These are phyloP conservation scores for Agelaius phoeniceus DNA, from an alignment of 2,113 vertebrate species.

Conservation along the genomic window DNA sequence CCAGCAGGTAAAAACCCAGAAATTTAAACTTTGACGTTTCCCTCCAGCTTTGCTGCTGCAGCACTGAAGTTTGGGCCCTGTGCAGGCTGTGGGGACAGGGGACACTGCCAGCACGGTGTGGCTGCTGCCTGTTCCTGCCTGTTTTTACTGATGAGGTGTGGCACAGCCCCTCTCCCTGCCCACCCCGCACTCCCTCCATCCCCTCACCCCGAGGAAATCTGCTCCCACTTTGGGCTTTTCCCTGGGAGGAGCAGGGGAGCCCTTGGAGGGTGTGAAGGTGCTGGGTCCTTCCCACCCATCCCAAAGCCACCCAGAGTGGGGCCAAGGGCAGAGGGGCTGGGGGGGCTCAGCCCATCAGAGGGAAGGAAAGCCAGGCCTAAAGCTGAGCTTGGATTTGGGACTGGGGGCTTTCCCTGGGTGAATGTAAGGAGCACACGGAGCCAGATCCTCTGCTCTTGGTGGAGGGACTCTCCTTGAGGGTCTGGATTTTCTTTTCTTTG, in stretches of 20 bases:
- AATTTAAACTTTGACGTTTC: background rate
- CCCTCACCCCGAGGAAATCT: background rate
- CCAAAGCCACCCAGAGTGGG: background rate
- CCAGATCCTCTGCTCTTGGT: background rate
- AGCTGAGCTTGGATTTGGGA: background rate
- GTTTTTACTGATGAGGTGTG: fast-evolving
- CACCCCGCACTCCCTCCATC: background rate
- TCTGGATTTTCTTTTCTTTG: constrained; percentile 8
- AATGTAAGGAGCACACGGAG: background rate
- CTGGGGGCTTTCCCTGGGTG: background rate
- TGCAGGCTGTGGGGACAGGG: background rate
- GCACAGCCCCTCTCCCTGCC: background rate
- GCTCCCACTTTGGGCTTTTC: fast-evolving
- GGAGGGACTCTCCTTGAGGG: background rate
- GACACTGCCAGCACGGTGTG: background rate
- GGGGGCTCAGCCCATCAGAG: background rate
- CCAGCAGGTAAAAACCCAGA: background rate
- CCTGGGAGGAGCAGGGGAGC: background rate
- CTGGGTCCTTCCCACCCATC: fast-evolving
- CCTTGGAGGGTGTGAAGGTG: fast-evolving
- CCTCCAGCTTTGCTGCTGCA: fast-evolving
- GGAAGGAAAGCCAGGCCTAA: background rate
- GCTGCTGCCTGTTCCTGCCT: background rate
- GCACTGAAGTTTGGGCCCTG: background rate
- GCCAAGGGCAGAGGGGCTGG: background rate